Evolutionary conservation across 1,140 invertebrate genomes (phyloP).

Genomic region (Hyposmocoma kahamanoa): DNA sequence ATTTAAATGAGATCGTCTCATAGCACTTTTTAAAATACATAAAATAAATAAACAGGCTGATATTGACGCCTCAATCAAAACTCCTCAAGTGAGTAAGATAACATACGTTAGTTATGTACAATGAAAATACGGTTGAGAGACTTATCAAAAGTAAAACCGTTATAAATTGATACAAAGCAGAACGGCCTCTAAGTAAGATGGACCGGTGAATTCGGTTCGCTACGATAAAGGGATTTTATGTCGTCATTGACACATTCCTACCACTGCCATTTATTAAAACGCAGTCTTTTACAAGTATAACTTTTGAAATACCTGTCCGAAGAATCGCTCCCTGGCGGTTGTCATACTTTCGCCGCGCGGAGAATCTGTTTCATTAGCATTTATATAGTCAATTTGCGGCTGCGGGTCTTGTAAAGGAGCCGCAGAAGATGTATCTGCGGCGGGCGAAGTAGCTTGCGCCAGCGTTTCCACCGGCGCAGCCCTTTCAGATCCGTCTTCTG

Average conservation of each 20-base stretch:
- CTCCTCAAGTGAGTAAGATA: no score
- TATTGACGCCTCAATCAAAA: no score
- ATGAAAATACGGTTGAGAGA: constrained; percentile 32
- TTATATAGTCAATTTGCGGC: constrained; percentile 18
- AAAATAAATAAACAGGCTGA: no score
- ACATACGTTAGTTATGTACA: no score
- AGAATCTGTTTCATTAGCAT: constrained; percentile 26
- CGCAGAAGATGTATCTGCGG: no score
- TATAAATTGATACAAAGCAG: no score
- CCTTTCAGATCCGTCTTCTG: constrained; percentile 41
- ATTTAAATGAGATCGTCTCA: no score
- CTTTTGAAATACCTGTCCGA: constrained; percentile 45
- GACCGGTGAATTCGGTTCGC: constrained; percentile 54
- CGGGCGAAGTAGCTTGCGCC: constrained; percentile 20
- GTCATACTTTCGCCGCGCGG: constrained; percentile 50
- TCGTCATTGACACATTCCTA: constrained; percentile 31
- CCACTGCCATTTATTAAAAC: no score
- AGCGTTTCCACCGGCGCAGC: constrained; percentile 18
- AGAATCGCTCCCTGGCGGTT: constrained; percentile 58
- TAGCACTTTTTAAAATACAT: no score
- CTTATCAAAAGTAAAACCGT: constrained; percentile 42
- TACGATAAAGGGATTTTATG: constrained; percentile 58
- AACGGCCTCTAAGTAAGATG: no score
- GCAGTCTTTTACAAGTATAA: constrained; percentile 18
- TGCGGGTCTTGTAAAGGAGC: constrained; percentile 19